Evolutionary conservation across 2,888 invertebrate species (phyloP).

Genomic region (Agonopterix heracliana): DNA sequence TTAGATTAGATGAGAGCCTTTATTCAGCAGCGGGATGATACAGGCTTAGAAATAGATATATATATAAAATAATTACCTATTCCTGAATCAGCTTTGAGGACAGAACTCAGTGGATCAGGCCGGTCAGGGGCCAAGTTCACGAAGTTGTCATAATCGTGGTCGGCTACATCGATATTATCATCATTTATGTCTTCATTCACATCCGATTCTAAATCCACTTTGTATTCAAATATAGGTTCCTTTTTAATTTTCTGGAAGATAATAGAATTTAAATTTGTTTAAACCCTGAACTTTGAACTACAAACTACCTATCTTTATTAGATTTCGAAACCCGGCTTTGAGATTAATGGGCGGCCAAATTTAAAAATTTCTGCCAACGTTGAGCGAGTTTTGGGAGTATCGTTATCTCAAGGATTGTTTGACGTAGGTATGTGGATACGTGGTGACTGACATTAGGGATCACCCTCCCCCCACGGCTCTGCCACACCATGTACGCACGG

Average conservation of each 20-base stretch:
- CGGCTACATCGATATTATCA: slow-evolving; percentile 14
- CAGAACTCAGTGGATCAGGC: slow-evolving; percentile 44
- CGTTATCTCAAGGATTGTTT: too few relatives aligned
- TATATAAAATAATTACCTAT: slow-evolving; percentile 29
- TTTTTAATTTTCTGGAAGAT: slow-evolving; percentile 46
- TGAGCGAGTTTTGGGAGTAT: too few relatives aligned
- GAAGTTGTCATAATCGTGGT: slow-evolving; percentile 12
- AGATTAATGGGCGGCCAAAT: too few relatives aligned
- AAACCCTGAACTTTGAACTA: not conserved
- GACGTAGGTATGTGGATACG: too few relatives aligned
- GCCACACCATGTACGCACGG: too few relatives aligned
- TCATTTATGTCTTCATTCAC: slow-evolving; percentile 16
- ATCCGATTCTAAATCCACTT: slow-evolving; percentile 19
- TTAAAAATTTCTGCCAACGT: too few relatives aligned
- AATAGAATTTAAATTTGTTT: not conserved
- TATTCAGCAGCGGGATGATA: too few relatives aligned
- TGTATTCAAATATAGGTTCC: slow-evolving; percentile 37
- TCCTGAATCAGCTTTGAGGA: slow-evolving; percentile 42
- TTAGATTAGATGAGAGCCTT: too few relatives aligned
- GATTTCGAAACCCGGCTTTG: too few relatives aligned
- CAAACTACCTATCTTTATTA: too few relatives aligned
- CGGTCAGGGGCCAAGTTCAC: slow-evolving; percentile 9
- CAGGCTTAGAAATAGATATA: not conserved
- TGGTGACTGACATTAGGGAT: too few relatives aligned
- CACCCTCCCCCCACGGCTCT: too few relatives aligned